Conservation (phyloP, 1,140 invertebrate species). For the Tetraneura akinire region DNA sequence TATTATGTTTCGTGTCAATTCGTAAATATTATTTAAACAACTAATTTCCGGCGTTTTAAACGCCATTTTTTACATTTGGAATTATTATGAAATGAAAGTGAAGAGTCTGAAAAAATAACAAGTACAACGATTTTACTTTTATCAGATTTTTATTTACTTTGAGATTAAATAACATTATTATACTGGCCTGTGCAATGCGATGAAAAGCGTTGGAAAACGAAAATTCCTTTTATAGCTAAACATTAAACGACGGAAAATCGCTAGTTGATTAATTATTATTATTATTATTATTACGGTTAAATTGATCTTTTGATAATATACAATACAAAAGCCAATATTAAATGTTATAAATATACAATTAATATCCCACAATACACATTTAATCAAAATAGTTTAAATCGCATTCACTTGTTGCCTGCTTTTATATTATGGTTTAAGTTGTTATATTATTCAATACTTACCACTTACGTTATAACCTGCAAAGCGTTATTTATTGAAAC, state of each 20-base stretch:
- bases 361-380: not conserved
- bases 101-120: too few species aligned
- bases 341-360: too few species aligned
- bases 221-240: too few species aligned
- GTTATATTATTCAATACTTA: too few species aligned
- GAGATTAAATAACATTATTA: too few species aligned
- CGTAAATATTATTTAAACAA: not conserved
- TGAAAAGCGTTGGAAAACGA: too few species aligned
- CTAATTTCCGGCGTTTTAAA: not conserved
- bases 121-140: not conserved
- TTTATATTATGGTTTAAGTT: too few species aligned
- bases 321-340: too few species aligned
- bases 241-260: not conserved
- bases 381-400: not conserved
- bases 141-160: not conserved
- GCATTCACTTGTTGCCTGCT: conserved; percentile 4
- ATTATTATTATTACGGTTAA: not conserved
- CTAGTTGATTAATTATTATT: not conserved
- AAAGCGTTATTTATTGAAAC: too few species aligned
- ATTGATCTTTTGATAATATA: too few species aligned
- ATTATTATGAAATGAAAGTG: not conserved
- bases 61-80: not conserved
- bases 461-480: too few species aligned
- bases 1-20: not conserved
- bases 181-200: too few species aligned